Percentiles rank a stretch among this genome's conserved stretches.
Evolutionary conservation across 2,797 vertebrate genomes (phyloP).

Genomic region (Typhlichthys subterraneus): DNA sequence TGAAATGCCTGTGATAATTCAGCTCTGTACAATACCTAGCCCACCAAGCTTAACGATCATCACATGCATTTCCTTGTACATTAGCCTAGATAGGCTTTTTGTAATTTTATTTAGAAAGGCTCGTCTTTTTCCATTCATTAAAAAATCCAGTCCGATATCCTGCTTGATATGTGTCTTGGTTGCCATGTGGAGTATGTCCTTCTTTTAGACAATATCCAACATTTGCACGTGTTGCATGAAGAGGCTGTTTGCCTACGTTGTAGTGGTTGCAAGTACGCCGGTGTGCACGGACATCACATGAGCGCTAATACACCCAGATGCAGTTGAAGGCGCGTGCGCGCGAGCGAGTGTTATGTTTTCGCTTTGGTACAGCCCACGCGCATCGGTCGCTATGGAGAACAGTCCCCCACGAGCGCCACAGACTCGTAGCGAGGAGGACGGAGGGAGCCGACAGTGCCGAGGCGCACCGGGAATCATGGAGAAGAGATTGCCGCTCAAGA

Average conservation of each 20-base stretch:
- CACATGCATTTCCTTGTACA: slow-evolving; percentile 46
- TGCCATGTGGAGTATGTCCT: too few species aligned
- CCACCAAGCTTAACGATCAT: slow-evolving; percentile 50
- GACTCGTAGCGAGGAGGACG: slow-evolving; percentile 28
- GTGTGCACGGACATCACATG: neutral
- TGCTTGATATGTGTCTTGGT: too few species aligned
- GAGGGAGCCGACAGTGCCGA: slow-evolving; percentile 25
- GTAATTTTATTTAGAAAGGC: too few species aligned
- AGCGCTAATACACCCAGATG: slow-evolving; percentile 2
- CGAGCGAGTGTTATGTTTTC: slow-evolving; percentile 14
- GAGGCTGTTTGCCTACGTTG: too few species aligned
- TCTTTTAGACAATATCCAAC: too few species aligned
- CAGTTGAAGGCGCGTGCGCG: slow-evolving; percentile 5
- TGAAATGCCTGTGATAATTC: slow-evolving; percentile 36
- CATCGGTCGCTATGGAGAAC: slow-evolving; percentile 64
- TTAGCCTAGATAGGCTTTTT: neutral
- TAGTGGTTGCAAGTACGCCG: neutral
- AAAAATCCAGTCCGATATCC: too few species aligned
- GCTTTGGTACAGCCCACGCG: slow-evolving; percentile 71
- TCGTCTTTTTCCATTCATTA: too few species aligned
- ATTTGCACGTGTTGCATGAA: too few species aligned
- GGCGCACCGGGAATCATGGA: slow-evolving; percentile 72
- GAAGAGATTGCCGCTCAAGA: slow-evolving; percentile 45
- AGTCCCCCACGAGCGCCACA: slow-evolving; percentile 39
- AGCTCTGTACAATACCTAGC: slow-evolving; percentile 36